Percentiles rank a stretch among this genome's conserved stretches.
phyloP scores from a whole-genome alignment of 2,113 vertebrate species.

The Fregata magnificens region DNA sequence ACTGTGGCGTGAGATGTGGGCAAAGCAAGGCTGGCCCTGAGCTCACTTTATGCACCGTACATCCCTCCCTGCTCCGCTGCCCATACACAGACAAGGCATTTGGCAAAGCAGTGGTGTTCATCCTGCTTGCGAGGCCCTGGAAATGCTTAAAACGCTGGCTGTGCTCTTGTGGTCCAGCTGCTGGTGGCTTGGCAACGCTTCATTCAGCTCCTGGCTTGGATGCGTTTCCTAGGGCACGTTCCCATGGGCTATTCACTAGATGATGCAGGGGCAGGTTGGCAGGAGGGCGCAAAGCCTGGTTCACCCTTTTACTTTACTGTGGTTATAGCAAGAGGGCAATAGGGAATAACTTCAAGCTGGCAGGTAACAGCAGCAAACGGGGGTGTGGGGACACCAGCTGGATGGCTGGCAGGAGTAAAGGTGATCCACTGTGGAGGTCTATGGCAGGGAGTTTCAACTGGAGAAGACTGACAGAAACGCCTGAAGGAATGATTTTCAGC shows the following conservation, averaged over 20 bases:
- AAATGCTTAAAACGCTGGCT: not conserved
- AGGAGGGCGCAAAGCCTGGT: not conserved
- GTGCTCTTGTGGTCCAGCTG: not conserved
- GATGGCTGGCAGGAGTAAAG: not conserved
- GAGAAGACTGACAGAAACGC: not conserved
- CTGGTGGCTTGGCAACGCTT: not conserved
- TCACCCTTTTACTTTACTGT: not conserved
- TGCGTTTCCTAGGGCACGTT: fast-evolving
- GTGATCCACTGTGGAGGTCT: not conserved
- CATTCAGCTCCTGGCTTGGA: not conserved
- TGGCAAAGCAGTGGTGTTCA: not conserved
- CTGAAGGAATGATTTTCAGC: not conserved
- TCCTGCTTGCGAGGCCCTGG: not conserved
- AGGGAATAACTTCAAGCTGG: not conserved
- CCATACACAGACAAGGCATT: fast-evolving
- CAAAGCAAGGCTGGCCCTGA: not conserved
- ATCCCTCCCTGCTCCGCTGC: fast-evolving
- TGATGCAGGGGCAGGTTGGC: not conserved
- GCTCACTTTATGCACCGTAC: not conserved
- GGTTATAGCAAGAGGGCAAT: not conserved
- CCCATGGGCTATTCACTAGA: not conserved
- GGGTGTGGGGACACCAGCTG: not conserved
- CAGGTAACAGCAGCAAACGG: not conserved
- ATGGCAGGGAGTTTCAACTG: not conserved
- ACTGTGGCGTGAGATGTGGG: not conserved